phyloP scores from a whole-genome alignment of 2,888 invertebrate species.

The Formica aserva region DNA sequence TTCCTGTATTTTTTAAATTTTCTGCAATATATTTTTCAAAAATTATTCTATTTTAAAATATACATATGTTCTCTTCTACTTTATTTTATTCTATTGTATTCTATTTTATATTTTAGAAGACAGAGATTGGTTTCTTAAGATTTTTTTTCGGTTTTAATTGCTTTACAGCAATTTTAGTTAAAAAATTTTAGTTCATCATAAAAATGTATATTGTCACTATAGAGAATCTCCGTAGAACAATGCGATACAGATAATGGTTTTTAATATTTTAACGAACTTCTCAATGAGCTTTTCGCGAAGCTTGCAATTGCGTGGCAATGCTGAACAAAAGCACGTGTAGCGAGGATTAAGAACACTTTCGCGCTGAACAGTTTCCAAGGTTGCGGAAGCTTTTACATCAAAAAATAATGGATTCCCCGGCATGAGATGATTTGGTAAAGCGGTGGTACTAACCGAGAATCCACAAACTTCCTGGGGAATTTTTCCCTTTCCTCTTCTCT shows the following conservation, averaged over 20 bases:
- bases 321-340: conserved; percentile 55
- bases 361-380: conserved; percentile 54
- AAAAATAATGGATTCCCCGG: conserved; percentile 67
- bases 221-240: background rate
- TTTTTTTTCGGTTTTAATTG: background rate
- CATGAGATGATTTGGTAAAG: conserved; percentile 64
- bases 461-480: conserved; percentile 59
- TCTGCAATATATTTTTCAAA: background rate
- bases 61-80: background rate
- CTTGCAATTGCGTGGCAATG: background rate
- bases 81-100: background rate
- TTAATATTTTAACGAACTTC: background rate
- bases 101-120: background rate
- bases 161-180: background rate
- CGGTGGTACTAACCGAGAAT: conserved; percentile 58
- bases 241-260: background rate
- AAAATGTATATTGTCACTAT: background rate
- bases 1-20: background rate
- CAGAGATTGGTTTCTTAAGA: background rate
- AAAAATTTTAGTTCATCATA: conserved; percentile 9
- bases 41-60: background rate
- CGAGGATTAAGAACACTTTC: conserved; percentile 46
- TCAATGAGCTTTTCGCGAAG: background rate
- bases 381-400: conserved; percentile 64
- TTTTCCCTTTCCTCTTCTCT: conserved; percentile 46